A percentile compares a stretch with the other conserved stretches of the same genome.
These are phyloP conservation scores for Papilio machaon DNA, from an alignment of 1,140 invertebrate genomes.

Conservation along the genomic window DNA sequence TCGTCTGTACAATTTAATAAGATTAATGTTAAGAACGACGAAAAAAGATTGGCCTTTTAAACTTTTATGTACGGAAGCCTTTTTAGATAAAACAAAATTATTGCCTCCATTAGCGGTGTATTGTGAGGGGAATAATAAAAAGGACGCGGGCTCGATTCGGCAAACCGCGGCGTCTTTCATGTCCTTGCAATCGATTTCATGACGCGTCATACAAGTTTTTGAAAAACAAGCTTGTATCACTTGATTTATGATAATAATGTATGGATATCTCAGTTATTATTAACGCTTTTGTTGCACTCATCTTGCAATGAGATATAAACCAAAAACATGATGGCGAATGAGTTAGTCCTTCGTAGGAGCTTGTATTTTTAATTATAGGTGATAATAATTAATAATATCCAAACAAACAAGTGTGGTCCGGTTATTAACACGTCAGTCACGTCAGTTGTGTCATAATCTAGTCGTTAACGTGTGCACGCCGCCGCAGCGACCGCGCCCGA, in stretches of 20 bases:
- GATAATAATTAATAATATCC: background rate
- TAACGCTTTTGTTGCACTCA: background rate
- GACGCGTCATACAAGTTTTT: background rate
- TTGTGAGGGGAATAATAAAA: conserved; percentile 14
- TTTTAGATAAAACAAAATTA: conserved; percentile 15
- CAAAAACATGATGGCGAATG: background rate
- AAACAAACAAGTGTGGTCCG: background rate
- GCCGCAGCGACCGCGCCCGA: background rate
- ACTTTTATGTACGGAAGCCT: conserved; percentile 13
- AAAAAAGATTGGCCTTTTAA: conserved; percentile 15
- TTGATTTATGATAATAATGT: background rate
- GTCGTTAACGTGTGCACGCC: conserved; percentile 13
- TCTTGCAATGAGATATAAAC: background rate
- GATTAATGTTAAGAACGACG: background rate
- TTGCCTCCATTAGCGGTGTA: conserved; percentile 10
- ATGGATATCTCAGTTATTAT: background rate
- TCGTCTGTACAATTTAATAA: too few relatives aligned
- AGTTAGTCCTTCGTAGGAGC: background rate
- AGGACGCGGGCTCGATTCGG: conserved; percentile 3
- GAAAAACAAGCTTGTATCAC: background rate
- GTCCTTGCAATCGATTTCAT: background rate
- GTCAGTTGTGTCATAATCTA: background rate
- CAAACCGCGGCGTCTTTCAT: background rate
- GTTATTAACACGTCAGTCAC: conserved; percentile 22
- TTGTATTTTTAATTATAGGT: background rate